These are phyloP conservation scores for Miltochrista miniata DNA, from an alignment of 2,888 invertebrate species.

Conservation along the genomic window DNA sequence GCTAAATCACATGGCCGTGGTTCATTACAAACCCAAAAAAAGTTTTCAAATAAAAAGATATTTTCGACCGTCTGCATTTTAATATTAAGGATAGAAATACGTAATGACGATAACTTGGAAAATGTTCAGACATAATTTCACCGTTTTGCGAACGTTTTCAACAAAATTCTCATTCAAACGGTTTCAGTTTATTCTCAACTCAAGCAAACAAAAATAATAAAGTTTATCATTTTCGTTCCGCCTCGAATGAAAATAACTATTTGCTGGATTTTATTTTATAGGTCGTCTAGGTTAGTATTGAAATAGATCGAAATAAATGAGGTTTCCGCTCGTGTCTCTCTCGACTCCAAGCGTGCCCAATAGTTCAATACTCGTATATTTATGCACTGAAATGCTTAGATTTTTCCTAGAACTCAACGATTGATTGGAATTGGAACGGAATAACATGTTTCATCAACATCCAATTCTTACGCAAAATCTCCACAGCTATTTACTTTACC, in stretches of 20 bases:
- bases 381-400: neutral
- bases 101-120: too few relatives aligned
- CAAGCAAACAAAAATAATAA: slow-evolving; percentile 2
- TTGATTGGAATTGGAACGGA: neutral
- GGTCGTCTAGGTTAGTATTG: slow-evolving; percentile 21
- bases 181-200: neutral
- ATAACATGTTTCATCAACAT: neutral
- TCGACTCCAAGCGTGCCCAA: neutral
- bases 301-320: slow-evolving; percentile 27
- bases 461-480: slow-evolving; percentile 1
- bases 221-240: neutral
- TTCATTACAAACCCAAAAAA: too few relatives aligned
- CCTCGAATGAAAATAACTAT: slow-evolving; percentile 12
- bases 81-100: too few relatives aligned
- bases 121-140: too few relatives aligned
- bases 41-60: too few relatives aligned
- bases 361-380: neutral
- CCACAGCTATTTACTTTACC: slow-evolving; percentile 6
- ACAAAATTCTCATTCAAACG: neutral
- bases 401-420: neutral
- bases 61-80: too few relatives aligned
- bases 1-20: too few relatives aligned
- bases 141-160: too few relatives aligned
- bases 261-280: slow-evolving; percentile 14
- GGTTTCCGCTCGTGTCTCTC: slow-evolving; percentile 1